These are phyloP conservation scores for Yponomeuta sedellus DNA, from an alignment of 2,888 invertebrate genomes.

Conservation along the genomic window DNA sequence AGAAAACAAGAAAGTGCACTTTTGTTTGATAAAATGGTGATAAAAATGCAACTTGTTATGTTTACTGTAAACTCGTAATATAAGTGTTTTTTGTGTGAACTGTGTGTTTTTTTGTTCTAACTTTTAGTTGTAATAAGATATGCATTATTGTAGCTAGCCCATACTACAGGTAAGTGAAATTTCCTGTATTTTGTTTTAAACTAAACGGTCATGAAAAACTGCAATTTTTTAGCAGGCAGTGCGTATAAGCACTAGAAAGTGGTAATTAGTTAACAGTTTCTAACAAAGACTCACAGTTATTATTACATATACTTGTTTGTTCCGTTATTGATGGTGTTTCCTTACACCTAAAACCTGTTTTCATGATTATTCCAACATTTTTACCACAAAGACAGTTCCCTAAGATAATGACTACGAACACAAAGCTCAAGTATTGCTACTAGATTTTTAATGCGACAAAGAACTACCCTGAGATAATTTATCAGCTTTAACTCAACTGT, in stretches of 20 bases:
- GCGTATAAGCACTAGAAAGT: background rate
- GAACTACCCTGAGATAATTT: no score
- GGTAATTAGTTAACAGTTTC: background rate
- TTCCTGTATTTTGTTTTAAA: constrained; percentile 19
- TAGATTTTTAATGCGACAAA: no score
- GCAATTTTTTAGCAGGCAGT: background rate
- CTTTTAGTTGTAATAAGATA: background rate
- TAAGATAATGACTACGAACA: constrained; percentile 18
- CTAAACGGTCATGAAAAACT: background rate
- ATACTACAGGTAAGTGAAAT: constrained; percentile 25
- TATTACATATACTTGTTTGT: background rate
- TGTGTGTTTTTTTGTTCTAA: background rate
- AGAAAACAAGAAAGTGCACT: constrained; percentile 6
- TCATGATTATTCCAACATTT: background rate
- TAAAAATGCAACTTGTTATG: background rate
- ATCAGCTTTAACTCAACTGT: no score
- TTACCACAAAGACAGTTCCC: constrained; percentile 12
- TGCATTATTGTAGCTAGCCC: background rate
- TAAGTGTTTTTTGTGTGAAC: background rate
- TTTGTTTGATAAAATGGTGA: constrained; percentile 4
- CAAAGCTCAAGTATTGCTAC: no score
- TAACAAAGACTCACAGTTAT: background rate
- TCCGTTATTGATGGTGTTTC: background rate
- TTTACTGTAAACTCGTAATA: background rate
- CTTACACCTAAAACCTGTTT: background rate